A percentile compares a stretch with the other conserved stretches of the same genome.
Evolutionary conservation across 1,140 invertebrate species (phyloP).

Genomic region (Leptopilina boulardi): DNA sequence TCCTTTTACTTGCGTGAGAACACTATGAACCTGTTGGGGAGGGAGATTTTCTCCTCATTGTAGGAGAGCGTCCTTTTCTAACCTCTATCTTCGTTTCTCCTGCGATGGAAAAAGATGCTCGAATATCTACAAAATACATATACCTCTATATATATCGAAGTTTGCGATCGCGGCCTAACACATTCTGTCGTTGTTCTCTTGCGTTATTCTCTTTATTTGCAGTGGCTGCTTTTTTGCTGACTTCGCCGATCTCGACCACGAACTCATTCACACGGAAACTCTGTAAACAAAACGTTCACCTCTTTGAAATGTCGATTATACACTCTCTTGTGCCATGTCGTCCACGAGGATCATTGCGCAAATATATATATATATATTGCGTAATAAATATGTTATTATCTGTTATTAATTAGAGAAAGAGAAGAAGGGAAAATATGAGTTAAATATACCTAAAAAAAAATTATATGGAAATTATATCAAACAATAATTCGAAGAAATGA

Average conservation of each 20-base stretch:
- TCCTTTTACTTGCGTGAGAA: too few relatives aligned
- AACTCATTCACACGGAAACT: conserved; percentile 63
- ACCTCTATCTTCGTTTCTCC: neutral
- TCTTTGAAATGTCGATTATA: conserved; percentile 46
- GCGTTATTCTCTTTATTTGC: conserved; percentile 62
- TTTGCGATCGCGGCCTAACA: conserved; percentile 9
- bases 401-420: too few relatives aligned
- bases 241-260: conserved; percentile 53
- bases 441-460: too few relatives aligned
- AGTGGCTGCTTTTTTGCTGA: conserved; percentile 61
- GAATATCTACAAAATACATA: conserved; percentile 19
- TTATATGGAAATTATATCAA: too few relatives aligned
- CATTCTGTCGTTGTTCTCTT: conserved; percentile 44
- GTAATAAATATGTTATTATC: too few relatives aligned
- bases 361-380: neutral
- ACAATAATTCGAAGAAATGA: too few relatives aligned
- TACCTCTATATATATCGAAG: conserved; percentile 5
- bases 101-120: neutral
- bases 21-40: too few relatives aligned
- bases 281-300: conserved; percentile 65
- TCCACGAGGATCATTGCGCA: neutral
- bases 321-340: neutral
- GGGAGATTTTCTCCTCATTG: neutral
- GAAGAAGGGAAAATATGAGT: too few relatives aligned
- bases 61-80: neutral